Evolutionary conservation across 2,797 vertebrate species (phyloP).

Genomic region (Taeniopygia guttata): DNA sequence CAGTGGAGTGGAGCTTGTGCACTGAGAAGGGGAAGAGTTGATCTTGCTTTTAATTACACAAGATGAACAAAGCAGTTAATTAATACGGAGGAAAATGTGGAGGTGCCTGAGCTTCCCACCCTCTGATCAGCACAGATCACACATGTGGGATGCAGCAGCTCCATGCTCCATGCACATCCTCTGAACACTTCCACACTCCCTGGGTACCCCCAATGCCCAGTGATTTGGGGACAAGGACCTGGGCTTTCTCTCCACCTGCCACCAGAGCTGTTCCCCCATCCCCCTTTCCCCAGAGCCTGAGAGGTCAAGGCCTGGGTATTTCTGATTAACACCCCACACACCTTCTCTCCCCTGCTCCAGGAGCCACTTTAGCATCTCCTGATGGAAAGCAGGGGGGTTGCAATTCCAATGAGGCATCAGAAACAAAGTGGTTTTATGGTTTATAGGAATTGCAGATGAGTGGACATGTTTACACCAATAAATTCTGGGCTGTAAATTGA

Average conservation of each 20-base stretch:
- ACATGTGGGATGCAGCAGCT: not conserved
- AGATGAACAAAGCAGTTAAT: not conserved
- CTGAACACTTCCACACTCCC: not conserved
- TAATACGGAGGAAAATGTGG: not conserved
- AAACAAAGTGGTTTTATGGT: not conserved
- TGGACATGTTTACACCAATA: not conserved
- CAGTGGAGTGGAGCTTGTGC: not conserved
- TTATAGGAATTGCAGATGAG: not conserved
- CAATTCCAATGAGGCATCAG: not conserved
- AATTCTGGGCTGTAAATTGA: not conserved
- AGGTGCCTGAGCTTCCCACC: not conserved
- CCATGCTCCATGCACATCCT: rapidly evolving
- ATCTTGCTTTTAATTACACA: conserved; percentile 43
- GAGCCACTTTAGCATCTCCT: not conserved
- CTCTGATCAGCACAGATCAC: not conserved
- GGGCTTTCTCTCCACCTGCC: not conserved
- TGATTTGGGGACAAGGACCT: rapidly evolving
- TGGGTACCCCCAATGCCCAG: rapidly evolving
- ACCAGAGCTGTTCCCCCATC: not conserved
- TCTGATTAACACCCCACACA: not conserved
- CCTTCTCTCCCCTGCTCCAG: not conserved
- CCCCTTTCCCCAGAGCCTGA: not conserved
- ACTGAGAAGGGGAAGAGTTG: not conserved
- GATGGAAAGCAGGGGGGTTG: not conserved
- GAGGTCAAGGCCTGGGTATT: not conserved